Percentiles rank a stretch among this genome's conserved stretches.
These are phyloP conservation scores for Pocillopora damicornis DNA, from an alignment of 64 coral and sea anemone genomes.

Conservation along the genomic window DNA sequence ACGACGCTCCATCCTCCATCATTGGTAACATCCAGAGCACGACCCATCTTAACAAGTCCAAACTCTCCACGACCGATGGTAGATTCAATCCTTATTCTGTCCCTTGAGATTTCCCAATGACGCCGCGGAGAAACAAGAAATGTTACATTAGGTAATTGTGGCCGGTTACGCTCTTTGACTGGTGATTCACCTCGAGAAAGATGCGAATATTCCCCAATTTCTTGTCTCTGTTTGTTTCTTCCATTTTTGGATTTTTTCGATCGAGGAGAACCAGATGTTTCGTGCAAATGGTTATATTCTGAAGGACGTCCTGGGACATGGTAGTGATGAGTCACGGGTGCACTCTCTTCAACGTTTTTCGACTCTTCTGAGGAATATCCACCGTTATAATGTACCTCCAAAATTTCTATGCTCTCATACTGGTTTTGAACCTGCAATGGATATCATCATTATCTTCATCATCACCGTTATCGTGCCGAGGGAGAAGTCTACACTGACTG, in stretches of 20 bases:
- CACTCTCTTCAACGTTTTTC: no score
- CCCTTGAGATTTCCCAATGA: constrained; percentile 15
- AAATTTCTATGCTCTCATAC: no score
- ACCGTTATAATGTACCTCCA: no score
- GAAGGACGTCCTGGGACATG: not conserved
- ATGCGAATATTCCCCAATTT: not conserved
- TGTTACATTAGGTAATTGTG: not conserved
- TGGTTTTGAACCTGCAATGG: no score
- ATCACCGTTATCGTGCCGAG: no score
- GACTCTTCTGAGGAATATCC: no score
- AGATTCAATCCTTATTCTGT: not conserved
- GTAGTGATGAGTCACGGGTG: no score
- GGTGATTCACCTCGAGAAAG: constrained; percentile 4
- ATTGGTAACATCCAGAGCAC: not conserved
- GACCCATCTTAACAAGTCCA: constrained; percentile 21
- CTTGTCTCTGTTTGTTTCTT: no score
- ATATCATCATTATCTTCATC: no score
- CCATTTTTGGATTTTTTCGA: no score
- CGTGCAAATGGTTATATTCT: constrained; percentile 3
- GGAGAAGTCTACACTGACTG: no score
- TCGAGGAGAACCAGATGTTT: not conserved
- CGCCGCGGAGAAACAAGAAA: not conserved
- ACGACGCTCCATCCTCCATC: not conserved
- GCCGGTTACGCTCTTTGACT: not conserved
- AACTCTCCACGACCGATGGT: constrained; percentile 8